Evolutionary conservation across 2,797 vertebrate species (phyloP), one percentile per base, ranked within the genome.

Genomic region (Melanotaenia trifasciata): DNA sequence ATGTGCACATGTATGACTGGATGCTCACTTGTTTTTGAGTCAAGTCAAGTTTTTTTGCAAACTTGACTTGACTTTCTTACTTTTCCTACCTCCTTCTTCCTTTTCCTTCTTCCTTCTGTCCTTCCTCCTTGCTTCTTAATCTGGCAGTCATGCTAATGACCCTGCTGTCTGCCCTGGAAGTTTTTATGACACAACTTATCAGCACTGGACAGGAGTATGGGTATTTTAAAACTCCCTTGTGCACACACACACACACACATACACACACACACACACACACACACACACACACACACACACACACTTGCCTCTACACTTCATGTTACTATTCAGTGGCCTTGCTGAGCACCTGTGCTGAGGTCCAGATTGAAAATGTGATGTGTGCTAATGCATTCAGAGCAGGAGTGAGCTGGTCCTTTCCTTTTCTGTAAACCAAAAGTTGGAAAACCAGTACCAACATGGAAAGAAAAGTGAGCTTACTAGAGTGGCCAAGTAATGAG

Each of bases 341-440:
- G 78, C 66, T 56, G 84, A 74, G 74, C 86, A 78, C 81, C 79
- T 76, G 74, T 80, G 83, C 87, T 50, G 77, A 78, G 85, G 88
- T 82, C 90, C 87, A 84, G 87, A 91, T 91, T 90, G 89, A 78
- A 90, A 90, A 87, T 84, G 82, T 72, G 84, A 91, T 89, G 87
- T 87, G 89, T 90, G 90, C 85, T 91, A 90, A 93, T 92, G 84
- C 83, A 92, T 93, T 90, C 92, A 86, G 88, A 90, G 87, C 88
- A 87, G 83, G 86, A 89, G 87, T 89, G 88, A 91, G 88, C 84
- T 58, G 47, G 85, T 78, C 73, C 84, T 80, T 76, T 84, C 86
- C 87, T 76, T 80, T 74, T 82, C 86, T 81, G 72, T 83, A 65
- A 86, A 85, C 78, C 85, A 89, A 78, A 88, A 89, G 86, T 85